Conservation (phyloP, 2,888 invertebrate species). For the Hirtodrosophila confusa region DNA sequence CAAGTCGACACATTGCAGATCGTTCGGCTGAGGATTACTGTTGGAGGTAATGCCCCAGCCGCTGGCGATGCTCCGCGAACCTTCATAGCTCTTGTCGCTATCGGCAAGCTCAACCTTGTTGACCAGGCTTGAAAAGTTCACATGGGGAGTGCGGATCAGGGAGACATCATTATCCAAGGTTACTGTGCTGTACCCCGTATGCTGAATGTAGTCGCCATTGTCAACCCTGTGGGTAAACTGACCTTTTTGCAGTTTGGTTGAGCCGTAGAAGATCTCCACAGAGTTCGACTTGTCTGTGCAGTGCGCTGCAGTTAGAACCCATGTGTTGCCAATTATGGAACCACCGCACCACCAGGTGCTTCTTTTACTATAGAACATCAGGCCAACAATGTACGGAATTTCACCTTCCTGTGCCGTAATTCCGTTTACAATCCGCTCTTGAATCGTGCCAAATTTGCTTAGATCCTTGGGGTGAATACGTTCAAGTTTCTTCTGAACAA, state of each 20-base stretch:
- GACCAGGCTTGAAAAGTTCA: constrained; percentile 31
- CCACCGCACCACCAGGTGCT: constrained; percentile 54
- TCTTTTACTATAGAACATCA: too few relatives aligned
- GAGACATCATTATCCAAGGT: constrained; percentile 41
- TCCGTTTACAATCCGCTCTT: too few relatives aligned
- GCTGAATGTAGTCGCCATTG: constrained; percentile 17
- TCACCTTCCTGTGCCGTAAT: not conserved
- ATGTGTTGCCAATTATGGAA: constrained; percentile 47
- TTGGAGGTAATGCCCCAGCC: constrained; percentile 63
- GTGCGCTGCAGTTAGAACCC: constrained; percentile 65
- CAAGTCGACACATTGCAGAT: constrained; percentile 56
- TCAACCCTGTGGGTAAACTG: constrained; percentile 22
- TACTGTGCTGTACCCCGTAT: constrained; percentile 11
- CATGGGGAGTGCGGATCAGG: constrained; percentile 40
- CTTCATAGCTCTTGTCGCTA: not conserved
- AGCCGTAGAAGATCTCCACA: constrained; percentile 39
- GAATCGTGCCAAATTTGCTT: too few relatives aligned
- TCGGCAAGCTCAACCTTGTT: constrained; percentile 34
- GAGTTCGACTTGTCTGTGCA: constrained; percentile 35
- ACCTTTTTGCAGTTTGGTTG: constrained; percentile 15
- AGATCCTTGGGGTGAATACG: too few relatives aligned
- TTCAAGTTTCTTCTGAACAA: too few relatives aligned
- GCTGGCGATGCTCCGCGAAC: constrained; percentile 24
- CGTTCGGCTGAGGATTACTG: constrained; percentile 69
- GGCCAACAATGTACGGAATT: too few relatives aligned